Conservation (phyloP, 2,797 vertebrate genomes). For the Pygocentrus nattereri region DNA sequence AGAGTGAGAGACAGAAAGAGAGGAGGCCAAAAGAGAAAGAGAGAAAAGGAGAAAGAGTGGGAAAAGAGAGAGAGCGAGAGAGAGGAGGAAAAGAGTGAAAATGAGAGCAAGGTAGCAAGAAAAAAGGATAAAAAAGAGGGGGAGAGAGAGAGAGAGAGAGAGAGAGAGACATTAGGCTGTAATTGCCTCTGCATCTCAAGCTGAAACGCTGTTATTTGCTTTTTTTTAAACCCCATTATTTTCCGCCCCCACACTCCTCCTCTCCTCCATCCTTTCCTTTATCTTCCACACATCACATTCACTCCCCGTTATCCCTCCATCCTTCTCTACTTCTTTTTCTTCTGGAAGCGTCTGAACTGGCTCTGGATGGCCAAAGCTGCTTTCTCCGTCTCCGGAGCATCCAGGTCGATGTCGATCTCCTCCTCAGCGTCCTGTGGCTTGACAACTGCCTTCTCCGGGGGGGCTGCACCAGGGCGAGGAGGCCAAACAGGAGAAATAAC, state of each 20-base stretch:
- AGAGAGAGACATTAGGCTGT: conserved; percentile 34
- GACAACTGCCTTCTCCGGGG: conserved; percentile 69
- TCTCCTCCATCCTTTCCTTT: conserved; percentile 16
- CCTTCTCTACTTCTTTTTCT: conserved; percentile 71
- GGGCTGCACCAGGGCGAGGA: background rate
- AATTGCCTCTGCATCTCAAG: conserved; percentile 48
- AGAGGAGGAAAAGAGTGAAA: background rate
- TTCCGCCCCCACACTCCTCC: conserved; percentile 44
- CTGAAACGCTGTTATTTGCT: conserved; percentile 52
- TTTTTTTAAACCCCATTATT: conserved; percentile 54
- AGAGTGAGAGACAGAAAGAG: too few species aligned
- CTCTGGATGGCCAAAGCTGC: conserved; percentile 83
- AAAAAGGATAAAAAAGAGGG: too few species aligned
- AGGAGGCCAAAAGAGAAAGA: background rate
- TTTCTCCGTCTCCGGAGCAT: conserved; percentile 81
- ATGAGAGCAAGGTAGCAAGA: background rate
- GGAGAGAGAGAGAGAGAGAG: background rate
- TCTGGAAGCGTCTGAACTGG: conserved; percentile 82
- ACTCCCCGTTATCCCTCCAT: background rate
- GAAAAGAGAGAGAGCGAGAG: background rate
- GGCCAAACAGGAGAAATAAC: background rate
- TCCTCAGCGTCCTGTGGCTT: conserved; percentile 72
- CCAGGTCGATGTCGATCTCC: conserved; percentile 83
- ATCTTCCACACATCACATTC: conserved; percentile 25
- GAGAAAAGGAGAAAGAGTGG: too few species aligned